phyloP scores from a whole-genome alignment of 1,140 invertebrate species.

The Platyscapa corneri region DNA sequence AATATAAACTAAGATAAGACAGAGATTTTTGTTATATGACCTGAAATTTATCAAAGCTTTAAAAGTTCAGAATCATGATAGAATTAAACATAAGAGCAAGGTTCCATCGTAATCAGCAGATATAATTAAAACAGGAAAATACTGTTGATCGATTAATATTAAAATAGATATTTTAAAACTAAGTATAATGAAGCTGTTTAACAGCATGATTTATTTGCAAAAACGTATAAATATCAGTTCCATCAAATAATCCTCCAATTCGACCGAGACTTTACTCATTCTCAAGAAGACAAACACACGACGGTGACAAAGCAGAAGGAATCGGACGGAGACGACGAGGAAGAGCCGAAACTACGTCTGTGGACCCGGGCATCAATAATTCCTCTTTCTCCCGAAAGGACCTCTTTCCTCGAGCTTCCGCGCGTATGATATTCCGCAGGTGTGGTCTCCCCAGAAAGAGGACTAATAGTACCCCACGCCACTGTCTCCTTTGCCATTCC shows the following conservation, averaged over 20 bases:
- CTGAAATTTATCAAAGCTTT: too few species aligned
- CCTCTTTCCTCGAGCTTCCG: neutral
- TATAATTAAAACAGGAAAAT: too few species aligned
- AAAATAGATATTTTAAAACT: too few species aligned
- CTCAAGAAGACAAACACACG: neutral
- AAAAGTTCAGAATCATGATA: too few species aligned
- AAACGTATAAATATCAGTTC: neutral
- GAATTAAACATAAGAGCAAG: too few species aligned
- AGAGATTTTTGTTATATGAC: too few species aligned
- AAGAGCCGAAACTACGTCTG: neutral
- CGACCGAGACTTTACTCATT: too few species aligned
- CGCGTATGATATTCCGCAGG: neutral
- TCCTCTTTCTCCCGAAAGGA: neutral
- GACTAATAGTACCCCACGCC: slow-evolving; percentile 10
- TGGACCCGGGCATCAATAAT: slow-evolving; percentile 36
- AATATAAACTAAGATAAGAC: too few species aligned
- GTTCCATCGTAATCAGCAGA: too few species aligned
- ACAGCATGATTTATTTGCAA: neutral
- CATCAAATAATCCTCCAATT: neutral
- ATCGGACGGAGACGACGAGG: neutral
- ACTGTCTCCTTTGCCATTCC: too few species aligned
- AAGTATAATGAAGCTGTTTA: too few species aligned
- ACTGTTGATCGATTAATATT: too few species aligned
- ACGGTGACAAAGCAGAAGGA: neutral
- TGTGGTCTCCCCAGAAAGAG: neutral